Conservation (phyloP, 64 coral and sea anemone species). For the Dendrophyllia cribrosa region DNA sequence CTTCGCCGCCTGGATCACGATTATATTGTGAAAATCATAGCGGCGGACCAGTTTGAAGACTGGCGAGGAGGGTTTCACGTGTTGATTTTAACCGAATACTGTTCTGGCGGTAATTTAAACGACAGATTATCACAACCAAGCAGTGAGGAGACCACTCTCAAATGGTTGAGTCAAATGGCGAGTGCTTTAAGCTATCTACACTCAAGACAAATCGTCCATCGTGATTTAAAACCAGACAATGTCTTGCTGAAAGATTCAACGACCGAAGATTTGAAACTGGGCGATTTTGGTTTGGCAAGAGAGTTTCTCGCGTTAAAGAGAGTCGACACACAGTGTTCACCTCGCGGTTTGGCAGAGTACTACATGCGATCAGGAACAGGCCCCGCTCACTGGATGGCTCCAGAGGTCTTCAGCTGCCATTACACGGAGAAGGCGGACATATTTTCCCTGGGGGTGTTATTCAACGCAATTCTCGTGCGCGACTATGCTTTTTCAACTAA, state of each 20-base stretch:
- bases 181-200: slow-evolving; percentile 72
- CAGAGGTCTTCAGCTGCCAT: slow-evolving; percentile 60
- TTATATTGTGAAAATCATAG: slow-evolving; percentile 66
- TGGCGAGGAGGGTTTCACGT: slow-evolving; percentile 41
- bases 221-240: slow-evolving; percentile 82
- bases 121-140: slow-evolving; percentile 33
- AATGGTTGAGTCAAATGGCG: slow-evolving; percentile 74
- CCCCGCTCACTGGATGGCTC: slow-evolving; percentile 74
- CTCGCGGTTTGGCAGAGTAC: slow-evolving; percentile 28
- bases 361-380: slow-evolving; percentile 71
- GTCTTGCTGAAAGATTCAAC: slow-evolving; percentile 61
- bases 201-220: slow-evolving; percentile 70
- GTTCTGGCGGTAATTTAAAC: slow-evolving; percentile 74
- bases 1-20: slow-evolving; percentile 58
- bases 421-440: slow-evolving; percentile 80
- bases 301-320: slow-evolving; percentile 48
- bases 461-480: slow-evolving; percentile 70
- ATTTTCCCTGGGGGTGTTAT: slow-evolving; percentile 67
- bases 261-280: slow-evolving; percentile 64
- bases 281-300: slow-evolving; percentile 77
- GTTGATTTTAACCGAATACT: slow-evolving; percentile 74
- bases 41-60: slow-evolving; percentile 56
- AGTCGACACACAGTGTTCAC: background rate
- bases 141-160: slow-evolving; percentile 49
- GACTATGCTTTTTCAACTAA: slow-evolving; percentile 35